Base-by-base conservation (phyloP, 2,113 vertebrate genomes). In the Aleadryas rufinucha region DNA sequence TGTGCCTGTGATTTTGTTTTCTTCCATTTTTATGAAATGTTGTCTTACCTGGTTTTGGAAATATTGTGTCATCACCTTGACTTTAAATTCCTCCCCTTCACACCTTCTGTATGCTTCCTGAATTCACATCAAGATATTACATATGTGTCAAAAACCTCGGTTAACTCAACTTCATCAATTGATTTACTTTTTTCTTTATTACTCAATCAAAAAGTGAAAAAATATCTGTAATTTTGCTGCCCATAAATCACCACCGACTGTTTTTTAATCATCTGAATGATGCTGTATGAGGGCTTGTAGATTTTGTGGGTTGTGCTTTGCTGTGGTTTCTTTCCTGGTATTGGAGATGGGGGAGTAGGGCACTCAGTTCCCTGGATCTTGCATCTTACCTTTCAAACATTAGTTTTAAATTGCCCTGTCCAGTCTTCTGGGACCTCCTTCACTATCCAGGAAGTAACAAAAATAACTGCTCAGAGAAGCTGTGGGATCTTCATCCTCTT, bases 81-180 rank as follows among this genome's bases (percentile, higher is more conserved):
- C 42, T 84, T 77, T 74, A 28, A 31, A 61, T 81, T 63, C 16
- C 13, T 45, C 9, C 27, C 27, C 33, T 47, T 65, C 28, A 13
- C 0, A 0, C 41, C 8, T 44, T 87, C 37, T 28, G 13, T 49
- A 15, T 9, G 2, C 9, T 69, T 77, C 37, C 33, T 13, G 24
- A 44, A 47, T 71, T 76, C 1, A 0, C 8, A 7, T 49, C 24
- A 31, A 12, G 16, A 53, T 28, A 24, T 45, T 18, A 31, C 10
- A 1, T 47, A 11, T 6, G 24, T 45, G 20, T 64, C 50, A 69
- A 42, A 86, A 81, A 15, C 31, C 45, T 21, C 23, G 4, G 54
- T 78, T 39, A 60, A 65, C 13, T 83, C 60, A 70, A 2, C 35
- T 57, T 47, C 33, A 13, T 59, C 10, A 1, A 0, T 13, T 54